Base-by-base conservation (phyloP, 2,888 invertebrate genomes). In the Hypolimnas misippus region DNA sequence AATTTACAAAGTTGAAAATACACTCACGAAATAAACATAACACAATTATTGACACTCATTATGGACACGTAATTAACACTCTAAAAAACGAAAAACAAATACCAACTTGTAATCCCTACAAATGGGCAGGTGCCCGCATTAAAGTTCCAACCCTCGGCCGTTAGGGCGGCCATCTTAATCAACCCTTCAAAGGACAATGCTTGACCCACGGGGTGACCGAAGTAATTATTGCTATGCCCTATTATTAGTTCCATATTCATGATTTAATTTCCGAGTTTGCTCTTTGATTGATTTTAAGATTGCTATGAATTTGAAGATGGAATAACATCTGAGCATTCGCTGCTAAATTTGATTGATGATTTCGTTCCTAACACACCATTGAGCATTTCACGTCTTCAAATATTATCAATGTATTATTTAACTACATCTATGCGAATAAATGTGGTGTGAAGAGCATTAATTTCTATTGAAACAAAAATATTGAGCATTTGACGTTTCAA, bases 161-260 rank as follows among this genome's bases (percentile, higher is more conserved):
- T 84, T 85, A 82, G 70, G 76, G 75, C 71, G 89, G 88, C 84
- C 89, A 87, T 91, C 90, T 91, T 89, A 89, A 89, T 89, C 89
- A 87, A 86, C 88, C 90, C 88, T 84, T 86, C 87, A 85, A 87
- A 87, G 89, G 87, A 87, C 90, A 85, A 89, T 87, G 79, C 83
- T 87, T 86, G 86, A 87, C 87, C 88, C 86, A 76, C 54, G n/a
- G 40, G 70, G 79, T 76, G 77, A 73, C 76, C 80, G 74, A 86
- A 85, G 87, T 89, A 88, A 89, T 89, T 88, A 89, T 89, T 89
- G 84, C 87, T 87, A 86, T 86, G 83, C 78, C 73, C 81, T 79
- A 84, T 87, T 87, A 89, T 88, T 88, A 86, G 82, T 79, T 69
- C 59, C 52, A 56, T 64, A 63, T 67, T 61, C 59, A 58, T 65